A percentile compares a stretch with the other conserved stretches of the same genome.
Conservation (phyloP, 2,888 invertebrate species). For the Lacanobia oleracea region DNA sequence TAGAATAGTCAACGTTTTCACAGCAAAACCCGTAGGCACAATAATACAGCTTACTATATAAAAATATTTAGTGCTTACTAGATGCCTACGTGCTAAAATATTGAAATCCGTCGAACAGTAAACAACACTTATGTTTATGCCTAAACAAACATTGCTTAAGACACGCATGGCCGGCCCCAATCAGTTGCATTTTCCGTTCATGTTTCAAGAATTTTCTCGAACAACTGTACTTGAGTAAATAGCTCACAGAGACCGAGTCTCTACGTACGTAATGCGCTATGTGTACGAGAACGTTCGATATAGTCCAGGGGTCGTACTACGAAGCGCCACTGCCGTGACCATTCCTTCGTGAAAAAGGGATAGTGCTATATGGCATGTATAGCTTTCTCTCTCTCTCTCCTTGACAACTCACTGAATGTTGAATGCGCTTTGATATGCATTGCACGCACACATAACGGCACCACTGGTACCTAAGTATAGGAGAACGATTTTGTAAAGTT, state of each 20-base stretch:
- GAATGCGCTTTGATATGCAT: neutral
- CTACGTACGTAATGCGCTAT: neutral
- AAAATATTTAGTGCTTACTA: neutral
- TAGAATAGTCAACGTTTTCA: neutral
- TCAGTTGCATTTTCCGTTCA: conserved; percentile 44
- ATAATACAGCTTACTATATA: neutral
- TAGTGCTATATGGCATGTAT: no score
- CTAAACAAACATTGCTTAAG: neutral
- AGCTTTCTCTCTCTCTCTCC: neutral
- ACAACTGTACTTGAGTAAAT: conserved; percentile 10
- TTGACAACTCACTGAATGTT: neutral
- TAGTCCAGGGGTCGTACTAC: neutral
- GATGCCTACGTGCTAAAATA: conserved; percentile 1
- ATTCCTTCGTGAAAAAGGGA: neutral
- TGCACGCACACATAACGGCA: conserved; percentile 5
- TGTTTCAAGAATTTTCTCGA: conserved; percentile 51
- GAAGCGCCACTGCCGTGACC: no score
- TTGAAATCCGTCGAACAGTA: neutral
- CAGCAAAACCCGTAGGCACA: neutral
- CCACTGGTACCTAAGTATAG: neutral
- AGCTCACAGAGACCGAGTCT: conserved; percentile 12
- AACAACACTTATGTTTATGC: conserved; percentile 11
- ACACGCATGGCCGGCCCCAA: conserved; percentile 10
- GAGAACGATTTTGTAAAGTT: neutral
- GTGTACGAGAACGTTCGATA: conserved; percentile 15